These are phyloP conservation scores for Hypocryptadius cinnamomeus DNA, from an alignment of 2,113 vertebrate species.

Conservation along the genomic window DNA sequence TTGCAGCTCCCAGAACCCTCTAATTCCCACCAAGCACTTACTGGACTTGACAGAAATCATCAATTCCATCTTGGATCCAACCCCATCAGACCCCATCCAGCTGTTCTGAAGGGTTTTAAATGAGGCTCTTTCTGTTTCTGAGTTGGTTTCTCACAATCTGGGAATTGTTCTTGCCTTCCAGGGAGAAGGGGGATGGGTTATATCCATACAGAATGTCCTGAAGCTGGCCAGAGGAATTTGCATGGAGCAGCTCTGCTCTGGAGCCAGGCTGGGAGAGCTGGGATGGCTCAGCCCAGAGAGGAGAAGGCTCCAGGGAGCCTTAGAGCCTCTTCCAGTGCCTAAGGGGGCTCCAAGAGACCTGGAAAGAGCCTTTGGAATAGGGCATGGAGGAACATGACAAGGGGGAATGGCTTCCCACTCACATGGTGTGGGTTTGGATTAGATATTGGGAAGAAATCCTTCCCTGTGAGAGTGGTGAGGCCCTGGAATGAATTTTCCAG, in stretches of 20 bases:
- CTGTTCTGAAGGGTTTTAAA: constrained; percentile 51
- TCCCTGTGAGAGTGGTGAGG: neutral
- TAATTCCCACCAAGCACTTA: neutral
- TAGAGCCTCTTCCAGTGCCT: neutral
- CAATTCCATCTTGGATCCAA: neutral
- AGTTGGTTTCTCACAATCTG: constrained; percentile 51
- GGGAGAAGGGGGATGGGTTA: constrained; percentile 4
- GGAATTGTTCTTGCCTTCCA: constrained; percentile 41
- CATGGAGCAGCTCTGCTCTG: neutral
- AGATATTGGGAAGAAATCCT: neutral
- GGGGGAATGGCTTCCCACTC: neutral
- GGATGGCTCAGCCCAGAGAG: neutral
- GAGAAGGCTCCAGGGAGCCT: neutral
- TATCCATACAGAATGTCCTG: constrained; percentile 22
- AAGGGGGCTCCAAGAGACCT: neutral
- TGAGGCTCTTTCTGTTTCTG: constrained; percentile 30
- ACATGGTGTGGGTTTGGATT: no score
- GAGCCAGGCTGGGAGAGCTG: neutral
- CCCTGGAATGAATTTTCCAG: neutral
- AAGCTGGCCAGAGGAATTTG: neutral
- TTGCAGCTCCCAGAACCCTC: neutral
- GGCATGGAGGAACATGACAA: neutral
- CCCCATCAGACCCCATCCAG: neutral
- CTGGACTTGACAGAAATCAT: neutral
- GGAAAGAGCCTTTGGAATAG: neutral